Percentiles rank a stretch among this genome's conserved stretches.
Evolutionary conservation across 2,797 vertebrate species (phyloP).

Genomic region (Poeciliopsis presidionis): DNA sequence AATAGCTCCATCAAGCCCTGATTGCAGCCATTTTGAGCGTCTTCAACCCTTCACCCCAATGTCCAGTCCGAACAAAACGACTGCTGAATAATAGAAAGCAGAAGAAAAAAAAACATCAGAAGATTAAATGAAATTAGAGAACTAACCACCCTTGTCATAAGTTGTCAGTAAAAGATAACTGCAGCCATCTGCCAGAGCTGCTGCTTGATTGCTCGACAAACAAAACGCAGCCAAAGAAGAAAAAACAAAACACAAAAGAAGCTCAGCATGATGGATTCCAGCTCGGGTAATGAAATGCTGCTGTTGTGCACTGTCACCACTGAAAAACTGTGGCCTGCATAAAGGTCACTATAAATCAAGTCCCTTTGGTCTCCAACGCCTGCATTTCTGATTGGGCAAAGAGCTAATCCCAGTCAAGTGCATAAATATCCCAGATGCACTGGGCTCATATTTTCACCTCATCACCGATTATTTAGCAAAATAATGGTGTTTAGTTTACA

Average conservation of each 20-base stretch:
- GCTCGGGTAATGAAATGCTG: conserved; percentile 71
- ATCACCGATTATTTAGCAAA: conserved; percentile 5
- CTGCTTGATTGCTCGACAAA: conserved; percentile 56
- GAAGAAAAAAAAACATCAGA: conserved; percentile 9
- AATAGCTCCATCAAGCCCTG: background rate
- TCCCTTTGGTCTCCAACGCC: conserved; percentile 31
- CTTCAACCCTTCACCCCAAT: conserved; percentile 5
- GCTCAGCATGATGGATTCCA: conserved; percentile 69
- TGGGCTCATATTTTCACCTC: background rate
- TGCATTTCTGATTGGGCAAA: conserved; percentile 38
- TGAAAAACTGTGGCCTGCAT: conserved; percentile 63
- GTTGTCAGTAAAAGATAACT: conserved; percentile 43
- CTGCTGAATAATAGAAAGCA: conserved; percentile 14
- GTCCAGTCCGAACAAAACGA: conserved; percentile 4
- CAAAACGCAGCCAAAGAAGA: conserved; percentile 56
- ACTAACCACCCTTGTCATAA: conserved; percentile 33
- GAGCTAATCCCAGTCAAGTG: conserved; percentile 60
- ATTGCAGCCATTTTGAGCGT: conserved; percentile 12
- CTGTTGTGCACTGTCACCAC: conserved; percentile 51
- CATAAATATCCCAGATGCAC: conserved; percentile 33
- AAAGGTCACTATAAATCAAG: conserved; percentile 80
- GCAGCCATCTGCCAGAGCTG: conserved; percentile 50
- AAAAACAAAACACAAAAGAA: conserved; percentile 31
- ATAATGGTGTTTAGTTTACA: conserved; percentile 9
- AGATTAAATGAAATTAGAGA: conserved; percentile 17